Base-by-base conservation (phyloP, 2,888 invertebrate genomes). In the Parthenolecanium corni region DNA sequence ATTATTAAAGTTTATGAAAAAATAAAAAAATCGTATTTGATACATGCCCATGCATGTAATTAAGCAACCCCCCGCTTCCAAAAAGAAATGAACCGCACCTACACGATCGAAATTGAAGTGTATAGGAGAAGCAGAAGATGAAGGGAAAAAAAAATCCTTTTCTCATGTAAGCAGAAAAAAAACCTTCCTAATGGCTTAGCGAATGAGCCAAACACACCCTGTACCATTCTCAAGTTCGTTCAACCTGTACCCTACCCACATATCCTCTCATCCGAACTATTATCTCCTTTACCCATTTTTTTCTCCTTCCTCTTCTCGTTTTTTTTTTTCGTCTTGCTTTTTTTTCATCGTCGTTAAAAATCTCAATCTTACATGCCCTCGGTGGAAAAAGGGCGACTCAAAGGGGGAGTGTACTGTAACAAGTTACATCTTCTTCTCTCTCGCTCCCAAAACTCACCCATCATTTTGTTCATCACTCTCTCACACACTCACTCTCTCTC, bases 181-280 rank as follows among this genome's bases (percentile, higher is more conserved):
- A 56, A 18, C 16, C 46, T 25, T 18, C 21, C n/a, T 47, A 57
- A 47, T 57, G 57, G 57, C 57, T 57, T 57, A 57, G 57, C 57
- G 57, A 57, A 57, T 47, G 57, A 57, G 46, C 47, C 47, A 47
- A 57, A 57, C 47, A 46, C 47, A 57, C 47, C 57, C 57, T 57
- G 47, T 44, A 47, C 57, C 57, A 44, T 36, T 44, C 44, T 25
- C 57, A 57, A 57, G 57, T 57, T 57, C 57, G 57, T 57, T 57
- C 57, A 57, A 57, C 57, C 46, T 57, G 57, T 57, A 57, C 57
- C 57, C 47, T 57, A 20, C 57, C 57, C 31, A 46, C 57, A 4
- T 44, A 57, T 46, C 57, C 57, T n/a, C n/a, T 6, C 31, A 31
- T 31, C 31, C 9, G 31, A 31, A 31, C 31, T 31, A 31, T 31